These are phyloP conservation scores for Brachyptera risi DNA, from an alignment of 2,888 invertebrate species.

Conservation along the genomic window DNA sequence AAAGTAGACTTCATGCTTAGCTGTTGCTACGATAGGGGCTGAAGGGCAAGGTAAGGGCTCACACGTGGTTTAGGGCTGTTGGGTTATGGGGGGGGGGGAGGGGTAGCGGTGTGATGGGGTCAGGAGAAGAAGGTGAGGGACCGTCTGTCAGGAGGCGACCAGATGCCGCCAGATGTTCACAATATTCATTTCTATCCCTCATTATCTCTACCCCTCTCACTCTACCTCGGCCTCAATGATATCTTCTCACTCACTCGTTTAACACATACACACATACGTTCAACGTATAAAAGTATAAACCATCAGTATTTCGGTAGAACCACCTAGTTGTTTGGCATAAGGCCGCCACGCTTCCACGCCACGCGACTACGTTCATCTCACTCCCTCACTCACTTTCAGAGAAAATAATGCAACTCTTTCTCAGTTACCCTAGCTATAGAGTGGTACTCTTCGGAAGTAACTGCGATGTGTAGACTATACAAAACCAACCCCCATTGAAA, in stretches of 20 bases:
- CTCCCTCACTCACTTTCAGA: slow-evolving; percentile 8
- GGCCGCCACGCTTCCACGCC: slow-evolving; percentile 29
- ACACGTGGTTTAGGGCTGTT: slow-evolving; percentile 21
- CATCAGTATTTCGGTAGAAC: slow-evolving; percentile 37
- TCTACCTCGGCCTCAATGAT: no score
- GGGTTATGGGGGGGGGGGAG: slow-evolving; percentile 17
- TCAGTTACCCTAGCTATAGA: no score
- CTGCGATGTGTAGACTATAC: background rate
- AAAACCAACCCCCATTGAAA: background rate
- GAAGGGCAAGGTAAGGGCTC: slow-evolving; percentile 17
- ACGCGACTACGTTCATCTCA: slow-evolving; percentile 23
- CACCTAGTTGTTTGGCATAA: no score
- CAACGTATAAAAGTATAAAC: slow-evolving; percentile 30
- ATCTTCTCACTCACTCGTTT: no score
- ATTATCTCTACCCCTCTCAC: no score
- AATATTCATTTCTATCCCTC: slow-evolving; percentile 33
- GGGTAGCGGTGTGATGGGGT: slow-evolving; percentile 5
- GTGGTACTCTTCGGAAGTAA: background rate
- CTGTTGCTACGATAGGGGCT: no score
- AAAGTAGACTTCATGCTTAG: no score
- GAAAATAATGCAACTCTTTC: background rate
- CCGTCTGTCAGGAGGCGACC: slow-evolving; percentile 30
- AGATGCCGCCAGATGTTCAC: slow-evolving; percentile 28
- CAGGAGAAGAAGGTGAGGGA: slow-evolving; percentile 13
- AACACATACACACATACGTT: no score